Base-by-base conservation (phyloP, 2,888 invertebrate genomes). In the Apoda limacodes region DNA sequence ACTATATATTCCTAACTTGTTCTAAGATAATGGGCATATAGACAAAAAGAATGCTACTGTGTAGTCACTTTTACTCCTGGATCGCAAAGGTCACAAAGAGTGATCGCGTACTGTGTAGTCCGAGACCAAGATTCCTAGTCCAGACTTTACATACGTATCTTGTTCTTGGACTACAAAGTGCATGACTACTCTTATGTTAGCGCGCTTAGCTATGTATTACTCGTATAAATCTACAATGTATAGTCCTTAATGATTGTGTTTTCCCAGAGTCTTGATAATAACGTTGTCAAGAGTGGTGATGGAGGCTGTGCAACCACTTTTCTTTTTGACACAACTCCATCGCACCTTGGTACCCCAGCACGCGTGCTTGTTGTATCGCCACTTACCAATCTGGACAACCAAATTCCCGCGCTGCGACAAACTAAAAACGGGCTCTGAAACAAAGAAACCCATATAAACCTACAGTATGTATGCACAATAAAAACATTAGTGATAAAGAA, bases 211-310 rank as follows among this genome's bases (percentile, higher is more conserved):
- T 22, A 25, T 31, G 31, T n/a, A 31, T 26, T 11, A 13, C 10
- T 12, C 17, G 23, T 13, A 22, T 1, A 25, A 5, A 32, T 9
- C n/a, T 9, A 30, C n/a, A 21, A n/a, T n/a, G n/a, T n/a, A n/a
- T n/a, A 15, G 3, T 3, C 9, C 19, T n/a, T 22, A 49, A 32
- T 78, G 78, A 39, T 78, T 78, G 43, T 78, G 78, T 34, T 63
- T 65, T 2, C 78, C 76, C 2, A 78, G 51, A 1, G 76, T 76
- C 5, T 78, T 78, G 28, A 50, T 35, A 26, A 50, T 42, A 22
- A 49, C 26, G 15, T 50, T 43, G 28, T 48, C 40, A 10, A 47
- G 34, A 4, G 50, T 50, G 1, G 42, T 46, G 28, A 50, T 47
- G 7, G 37, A 36, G 9, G 50, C 50, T 1, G 48, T 39, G 25